These are phyloP conservation scores for Melanotus villosus DNA, from an alignment of 2,888 invertebrate species.

Conservation along the genomic window DNA sequence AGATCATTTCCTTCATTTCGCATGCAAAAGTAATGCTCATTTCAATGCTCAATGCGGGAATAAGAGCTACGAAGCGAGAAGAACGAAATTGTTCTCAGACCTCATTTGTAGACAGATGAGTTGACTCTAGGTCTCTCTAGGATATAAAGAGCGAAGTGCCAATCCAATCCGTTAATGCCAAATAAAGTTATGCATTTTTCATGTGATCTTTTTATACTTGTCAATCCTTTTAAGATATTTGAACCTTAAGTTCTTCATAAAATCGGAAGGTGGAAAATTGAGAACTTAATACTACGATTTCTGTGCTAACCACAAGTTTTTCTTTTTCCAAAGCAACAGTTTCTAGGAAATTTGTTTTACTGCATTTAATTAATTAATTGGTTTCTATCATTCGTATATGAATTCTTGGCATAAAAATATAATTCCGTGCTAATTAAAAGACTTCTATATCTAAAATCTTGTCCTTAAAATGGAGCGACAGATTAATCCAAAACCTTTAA, in stretches of 20 bases:
- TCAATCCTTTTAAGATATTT: neutral
- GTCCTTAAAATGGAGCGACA: no score
- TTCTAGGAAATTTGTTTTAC: no score
- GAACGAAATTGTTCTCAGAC: conserved; percentile 46
- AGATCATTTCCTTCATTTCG: conserved; percentile 59
- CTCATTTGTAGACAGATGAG: conserved; percentile 49
- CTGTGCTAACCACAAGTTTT: no score
- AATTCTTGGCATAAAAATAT: no score
- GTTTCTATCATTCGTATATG: no score
- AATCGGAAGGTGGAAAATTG: neutral
- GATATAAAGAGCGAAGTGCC: conserved; percentile 30
- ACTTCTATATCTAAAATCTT: no score
- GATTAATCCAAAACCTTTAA: no score
- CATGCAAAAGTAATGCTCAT: conserved; percentile 60
- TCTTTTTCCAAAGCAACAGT: no score
- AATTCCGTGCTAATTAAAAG: no score
- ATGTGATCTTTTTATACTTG: neutral
- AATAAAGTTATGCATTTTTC: neutral
- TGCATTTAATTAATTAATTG: no score
- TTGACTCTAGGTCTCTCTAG: conserved; percentile 32
- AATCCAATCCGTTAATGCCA: conserved; percentile 18
- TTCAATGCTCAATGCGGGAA: conserved; percentile 55
- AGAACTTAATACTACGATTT: neutral
- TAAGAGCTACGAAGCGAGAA: conserved; percentile 51
- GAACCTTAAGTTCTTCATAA: neutral